Percentiles rank a stretch among this genome's conserved stretches.
phyloP scores from a whole-genome alignment of 1,140 invertebrate genomes.

The Hylyphantes graminicola region DNA sequence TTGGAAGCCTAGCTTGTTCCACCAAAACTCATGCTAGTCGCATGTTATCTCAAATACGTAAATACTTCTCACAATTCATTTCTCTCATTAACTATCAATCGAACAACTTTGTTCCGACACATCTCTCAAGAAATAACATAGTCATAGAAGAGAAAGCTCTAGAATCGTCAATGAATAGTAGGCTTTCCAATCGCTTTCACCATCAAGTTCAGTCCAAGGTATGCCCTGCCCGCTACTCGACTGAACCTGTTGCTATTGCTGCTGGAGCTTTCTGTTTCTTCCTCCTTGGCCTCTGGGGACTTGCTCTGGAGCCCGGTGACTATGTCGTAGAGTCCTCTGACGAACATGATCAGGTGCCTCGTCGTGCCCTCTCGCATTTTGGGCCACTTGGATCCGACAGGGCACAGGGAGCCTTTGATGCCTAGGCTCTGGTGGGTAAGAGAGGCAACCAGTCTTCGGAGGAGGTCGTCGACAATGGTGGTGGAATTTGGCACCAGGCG shows the following conservation, averaged over 20 bases:
- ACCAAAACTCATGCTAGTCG: no score
- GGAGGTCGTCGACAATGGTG: constrained; percentile 69
- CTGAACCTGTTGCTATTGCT: constrained; percentile 49
- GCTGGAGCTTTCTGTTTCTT: neutral
- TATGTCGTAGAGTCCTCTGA: constrained; percentile 62
- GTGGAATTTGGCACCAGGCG: constrained; percentile 72
- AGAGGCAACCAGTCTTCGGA: constrained; percentile 75
- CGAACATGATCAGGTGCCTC: constrained; percentile 70
- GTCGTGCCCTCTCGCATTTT: constrained; percentile 71
- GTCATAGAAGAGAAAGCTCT: no score
- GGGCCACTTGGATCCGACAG: constrained; percentile 63
- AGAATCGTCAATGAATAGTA: constrained; percentile 27
- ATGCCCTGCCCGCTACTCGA: constrained; percentile 50
- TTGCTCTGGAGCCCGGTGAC: constrained; percentile 32
- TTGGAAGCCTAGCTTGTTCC: no score
- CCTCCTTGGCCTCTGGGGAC: constrained; percentile 2
- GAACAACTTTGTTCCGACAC: no score
- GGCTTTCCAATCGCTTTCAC: constrained; percentile 59
- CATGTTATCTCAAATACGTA: no score
- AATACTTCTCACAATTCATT: no score
- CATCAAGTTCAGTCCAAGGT: constrained; percentile 59
- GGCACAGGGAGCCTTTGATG: constrained; percentile 69
- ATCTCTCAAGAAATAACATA: no score
- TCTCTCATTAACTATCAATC: no score
- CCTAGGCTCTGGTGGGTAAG: constrained; percentile 75